Evolutionary conservation across 2,113 vertebrate genomes (phyloP).

Genomic region (Xiphophorus maculatus): DNA sequence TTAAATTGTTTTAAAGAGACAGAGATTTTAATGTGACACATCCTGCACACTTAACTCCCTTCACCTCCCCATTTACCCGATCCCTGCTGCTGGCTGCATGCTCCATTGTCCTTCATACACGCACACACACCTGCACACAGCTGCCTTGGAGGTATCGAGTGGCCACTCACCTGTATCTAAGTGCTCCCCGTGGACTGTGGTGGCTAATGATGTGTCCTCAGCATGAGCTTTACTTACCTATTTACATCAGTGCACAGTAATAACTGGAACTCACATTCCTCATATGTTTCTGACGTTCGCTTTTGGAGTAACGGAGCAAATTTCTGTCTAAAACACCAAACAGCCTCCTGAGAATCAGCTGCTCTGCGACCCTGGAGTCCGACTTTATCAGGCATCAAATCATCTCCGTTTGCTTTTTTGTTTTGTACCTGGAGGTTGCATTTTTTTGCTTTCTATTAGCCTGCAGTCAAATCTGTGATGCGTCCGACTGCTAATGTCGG

Average conservation of each 20-base stretch:
- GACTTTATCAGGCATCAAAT: constrained; percentile 13
- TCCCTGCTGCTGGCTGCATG: constrained; percentile 73
- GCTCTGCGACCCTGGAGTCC: neutral
- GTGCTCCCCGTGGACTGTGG: constrained; percentile 64
- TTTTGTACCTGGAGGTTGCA: constrained; percentile 32
- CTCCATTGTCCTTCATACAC: constrained; percentile 62
- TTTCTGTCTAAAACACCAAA: neutral
- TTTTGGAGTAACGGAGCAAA: neutral
- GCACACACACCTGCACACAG: constrained; percentile 22
- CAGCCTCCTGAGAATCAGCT: neutral
- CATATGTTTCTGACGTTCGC: constrained; percentile 3
- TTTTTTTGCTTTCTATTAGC: constrained; percentile 41
- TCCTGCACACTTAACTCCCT: constrained; percentile 54
- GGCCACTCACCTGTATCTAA: constrained; percentile 78
- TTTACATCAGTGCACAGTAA: constrained; percentile 71
- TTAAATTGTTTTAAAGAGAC: neutral
- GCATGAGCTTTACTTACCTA: constrained; percentile 81
- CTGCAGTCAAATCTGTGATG: constrained; percentile 59
- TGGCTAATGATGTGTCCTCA: constrained; percentile 79
- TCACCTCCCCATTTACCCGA: constrained; percentile 58
- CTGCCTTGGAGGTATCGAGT: constrained; percentile 67
- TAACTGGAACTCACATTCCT: constrained; percentile 42
- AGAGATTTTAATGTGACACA: constrained; percentile 15
- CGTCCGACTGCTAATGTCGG: constrained; percentile 62
- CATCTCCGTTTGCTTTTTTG: constrained; percentile 17